These are phyloP conservation scores for Drosophila subpulchrella DNA, from an alignment of 1,140 invertebrate species.

Conservation along the genomic window DNA sequence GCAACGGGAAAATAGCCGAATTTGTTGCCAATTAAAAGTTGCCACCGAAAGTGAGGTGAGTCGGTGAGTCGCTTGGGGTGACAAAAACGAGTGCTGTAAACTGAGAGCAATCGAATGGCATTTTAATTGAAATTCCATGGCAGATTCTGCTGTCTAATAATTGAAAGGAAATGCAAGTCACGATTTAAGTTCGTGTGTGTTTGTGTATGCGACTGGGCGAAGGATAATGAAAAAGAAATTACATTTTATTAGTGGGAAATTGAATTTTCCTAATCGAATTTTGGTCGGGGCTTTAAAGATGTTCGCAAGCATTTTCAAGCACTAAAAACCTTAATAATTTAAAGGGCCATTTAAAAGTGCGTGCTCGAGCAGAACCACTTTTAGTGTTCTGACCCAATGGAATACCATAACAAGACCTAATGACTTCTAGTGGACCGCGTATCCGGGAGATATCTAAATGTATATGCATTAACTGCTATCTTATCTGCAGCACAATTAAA, in stretches of 20 bases:
- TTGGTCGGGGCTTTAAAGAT: constrained; percentile 2
- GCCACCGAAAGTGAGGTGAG: constrained; percentile 28
- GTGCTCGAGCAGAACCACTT: not conserved
- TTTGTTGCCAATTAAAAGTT: constrained; percentile 63
- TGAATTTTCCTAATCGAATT: constrained; percentile 44
- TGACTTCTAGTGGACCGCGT: constrained; percentile 14
- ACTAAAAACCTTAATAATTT: too few species aligned
- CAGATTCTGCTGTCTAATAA: constrained; percentile 47
- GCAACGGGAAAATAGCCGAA: constrained; percentile 34
- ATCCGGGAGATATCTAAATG: constrained; percentile 42
- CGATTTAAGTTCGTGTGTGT: constrained; percentile 23
- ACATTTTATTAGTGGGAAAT: constrained; percentile 56
- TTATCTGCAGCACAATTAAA: constrained; percentile 58
- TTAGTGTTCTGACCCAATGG: constrained; percentile 3
- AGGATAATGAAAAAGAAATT: constrained; percentile 54
- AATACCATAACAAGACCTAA: not conserved
- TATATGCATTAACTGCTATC: constrained; percentile 47
- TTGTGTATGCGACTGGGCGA: constrained; percentile 1
- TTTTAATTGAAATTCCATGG: constrained; percentile 58
- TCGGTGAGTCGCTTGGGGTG: constrained; percentile 6
- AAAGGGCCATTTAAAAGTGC: too few species aligned
- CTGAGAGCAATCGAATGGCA: constrained; percentile 37
- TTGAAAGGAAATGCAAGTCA: constrained; percentile 54
- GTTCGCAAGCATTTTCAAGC: not conserved
- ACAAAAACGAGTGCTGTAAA: constrained; percentile 31